Percentiles rank a stretch among this genome's conserved stretches.
phyloP scores from a whole-genome alignment of 2,113 vertebrate genomes.

The Redunca redunca region DNA sequence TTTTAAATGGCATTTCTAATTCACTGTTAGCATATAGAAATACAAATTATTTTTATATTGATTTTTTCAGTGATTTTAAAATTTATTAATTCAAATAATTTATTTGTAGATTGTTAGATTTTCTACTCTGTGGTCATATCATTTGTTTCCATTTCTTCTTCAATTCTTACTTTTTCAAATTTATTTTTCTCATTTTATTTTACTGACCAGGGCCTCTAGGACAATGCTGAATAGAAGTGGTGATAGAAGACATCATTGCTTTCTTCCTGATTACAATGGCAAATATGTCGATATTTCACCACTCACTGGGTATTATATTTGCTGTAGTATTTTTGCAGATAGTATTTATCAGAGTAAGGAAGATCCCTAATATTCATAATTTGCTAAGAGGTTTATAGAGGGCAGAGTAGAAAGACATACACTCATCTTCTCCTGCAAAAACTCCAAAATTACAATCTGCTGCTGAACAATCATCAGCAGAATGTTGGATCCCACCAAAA shows the following conservation, averaged over 20 bases:
- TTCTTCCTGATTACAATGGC: neutral
- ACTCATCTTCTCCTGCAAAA: neutral
- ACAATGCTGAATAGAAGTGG: neutral
- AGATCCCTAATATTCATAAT: neutral
- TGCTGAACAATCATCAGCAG: neutral
- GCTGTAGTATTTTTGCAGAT: neutral
- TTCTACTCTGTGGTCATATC: neutral
- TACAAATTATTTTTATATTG: neutral
- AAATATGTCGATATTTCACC: neutral
- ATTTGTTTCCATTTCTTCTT: neutral
- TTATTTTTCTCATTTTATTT: neutral
- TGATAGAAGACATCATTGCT: neutral
- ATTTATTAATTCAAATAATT: neutral
- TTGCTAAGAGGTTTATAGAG: neutral
- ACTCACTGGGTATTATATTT: neutral
- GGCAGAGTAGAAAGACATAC: neutral
- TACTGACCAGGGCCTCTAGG: neutral
- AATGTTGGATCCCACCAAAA: neutral
- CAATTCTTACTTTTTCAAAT: neutral
- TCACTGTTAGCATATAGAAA: neutral
- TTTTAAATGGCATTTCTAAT: neutral
- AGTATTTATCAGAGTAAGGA: neutral
- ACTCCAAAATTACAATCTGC: neutral
- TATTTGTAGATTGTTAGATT: neutral
- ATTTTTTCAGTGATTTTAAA: neutral